These are phyloP conservation scores for Leptocoma aspasia DNA, from an alignment of 2,113 vertebrate genomes.

Conservation along the genomic window DNA sequence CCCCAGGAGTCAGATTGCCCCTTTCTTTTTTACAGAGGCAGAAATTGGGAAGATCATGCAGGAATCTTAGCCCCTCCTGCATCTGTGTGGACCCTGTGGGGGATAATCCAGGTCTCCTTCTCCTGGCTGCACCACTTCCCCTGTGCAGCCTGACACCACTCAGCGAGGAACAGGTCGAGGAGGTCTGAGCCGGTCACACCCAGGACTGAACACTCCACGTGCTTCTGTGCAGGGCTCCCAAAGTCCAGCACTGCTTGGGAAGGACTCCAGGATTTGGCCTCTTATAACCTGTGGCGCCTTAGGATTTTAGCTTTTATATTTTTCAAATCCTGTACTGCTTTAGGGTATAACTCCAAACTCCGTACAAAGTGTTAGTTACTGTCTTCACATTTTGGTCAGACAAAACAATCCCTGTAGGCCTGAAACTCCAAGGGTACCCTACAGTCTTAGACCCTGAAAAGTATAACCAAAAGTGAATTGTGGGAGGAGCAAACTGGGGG, in stretches of 20 bases:
- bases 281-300: background rate
- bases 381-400: background rate
- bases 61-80: background rate
- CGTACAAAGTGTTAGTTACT: no score
- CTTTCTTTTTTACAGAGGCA: background rate
- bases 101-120: fast-evolving
- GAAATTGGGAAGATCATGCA: background rate
- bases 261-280: background rate
- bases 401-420: background rate
- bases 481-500: background rate
- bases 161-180: background rate
- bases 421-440: background rate
- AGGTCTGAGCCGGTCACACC: fast-evolving
- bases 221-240: background rate
- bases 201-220: background rate
- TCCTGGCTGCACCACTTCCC: fast-evolving
- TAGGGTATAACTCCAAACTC: background rate
- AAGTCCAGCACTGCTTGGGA: background rate
- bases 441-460: background rate
- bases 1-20: slow-evolving; percentile 5
- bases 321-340: background rate
- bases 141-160: background rate
- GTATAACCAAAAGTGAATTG: background rate
- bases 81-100: background rate
- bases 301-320: background rate